Conservation (phyloP, 2,888 invertebrate genomes). For the Hedya salicella region DNA sequence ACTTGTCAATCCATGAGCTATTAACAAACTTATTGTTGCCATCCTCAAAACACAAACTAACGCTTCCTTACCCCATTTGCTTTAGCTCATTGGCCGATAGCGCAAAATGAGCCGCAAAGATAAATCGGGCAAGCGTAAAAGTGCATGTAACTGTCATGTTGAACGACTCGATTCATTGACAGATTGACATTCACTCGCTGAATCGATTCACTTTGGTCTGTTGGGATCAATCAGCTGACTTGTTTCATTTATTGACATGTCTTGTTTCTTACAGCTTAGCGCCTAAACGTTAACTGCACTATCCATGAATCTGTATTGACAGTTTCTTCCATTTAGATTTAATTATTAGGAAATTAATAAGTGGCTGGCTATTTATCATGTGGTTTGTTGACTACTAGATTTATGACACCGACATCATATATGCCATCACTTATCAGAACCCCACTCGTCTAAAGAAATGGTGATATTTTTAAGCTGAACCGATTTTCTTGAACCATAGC, state of each 20-base stretch:
- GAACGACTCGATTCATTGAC: constrained; percentile 26
- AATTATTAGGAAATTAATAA: too few species aligned
- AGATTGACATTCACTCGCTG: constrained; percentile 16
- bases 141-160: constrained; percentile 35
- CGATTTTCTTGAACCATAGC: too few species aligned
- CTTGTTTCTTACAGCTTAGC: neutral
- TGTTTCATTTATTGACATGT: constrained; percentile 13
- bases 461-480: too few species aligned
- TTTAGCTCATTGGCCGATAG: neutral
- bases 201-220: neutral
- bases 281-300: constrained; percentile 2
- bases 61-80: neutral
- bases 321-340: too few species aligned
- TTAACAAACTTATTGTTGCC: constrained; percentile 3
- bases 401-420: too few species aligned
- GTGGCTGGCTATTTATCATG: too few species aligned
- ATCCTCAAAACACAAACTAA: neutral
- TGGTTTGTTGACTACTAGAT: too few species aligned
- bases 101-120: neutral
- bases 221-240: neutral
- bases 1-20: neutral
- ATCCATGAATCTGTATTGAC: too few species aligned
- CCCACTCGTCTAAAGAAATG: too few species aligned
- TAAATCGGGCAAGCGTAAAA: constrained; percentile 20
- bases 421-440: too few species aligned